Percentiles rank a stretch among this genome's conserved stretches.
Evolutionary conservation across 2,113 vertebrate species (phyloP).

Genomic region (Corapipo altera): DNA sequence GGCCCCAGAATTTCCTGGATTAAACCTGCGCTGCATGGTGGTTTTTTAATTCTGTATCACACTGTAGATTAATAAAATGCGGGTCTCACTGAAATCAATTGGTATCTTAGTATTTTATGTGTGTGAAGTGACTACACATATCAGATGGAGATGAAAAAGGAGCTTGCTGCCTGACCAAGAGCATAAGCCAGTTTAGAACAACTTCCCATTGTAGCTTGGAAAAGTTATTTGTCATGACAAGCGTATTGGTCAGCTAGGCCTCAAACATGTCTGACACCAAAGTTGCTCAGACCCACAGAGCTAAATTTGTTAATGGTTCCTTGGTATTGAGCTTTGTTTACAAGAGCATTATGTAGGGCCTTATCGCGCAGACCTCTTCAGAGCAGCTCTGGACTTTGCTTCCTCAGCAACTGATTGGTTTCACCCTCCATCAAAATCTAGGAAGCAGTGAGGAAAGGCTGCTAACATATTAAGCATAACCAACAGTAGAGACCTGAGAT

Average conservation of each 20-base stretch:
- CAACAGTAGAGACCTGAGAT: background rate
- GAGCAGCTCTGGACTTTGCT: background rate
- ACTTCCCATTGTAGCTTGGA: background rate
- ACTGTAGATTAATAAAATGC: background rate
- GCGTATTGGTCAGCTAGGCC: background rate
- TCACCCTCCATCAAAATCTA: background rate
- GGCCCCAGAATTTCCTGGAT: background rate
- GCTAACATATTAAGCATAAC: background rate
- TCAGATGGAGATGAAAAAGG: background rate
- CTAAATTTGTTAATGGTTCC: background rate
- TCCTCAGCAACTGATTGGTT: background rate
- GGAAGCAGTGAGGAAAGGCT: background rate
- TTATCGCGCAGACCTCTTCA: background rate
- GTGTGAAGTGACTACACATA: background rate
- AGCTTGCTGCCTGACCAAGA: background rate
- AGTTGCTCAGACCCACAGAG: background rate
- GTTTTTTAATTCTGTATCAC: background rate
- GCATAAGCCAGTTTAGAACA: background rate
- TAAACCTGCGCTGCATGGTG: background rate
- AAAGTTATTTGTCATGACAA: background rate
- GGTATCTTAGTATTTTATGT: background rate
- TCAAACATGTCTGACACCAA: background rate
- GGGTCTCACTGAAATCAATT: background rate
- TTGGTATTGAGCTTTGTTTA: background rate
- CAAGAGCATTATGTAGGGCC: fast-evolving